Evolutionary conservation across 2,888 invertebrate genomes (phyloP).

Genomic region (Ptychoptera albimana): DNA sequence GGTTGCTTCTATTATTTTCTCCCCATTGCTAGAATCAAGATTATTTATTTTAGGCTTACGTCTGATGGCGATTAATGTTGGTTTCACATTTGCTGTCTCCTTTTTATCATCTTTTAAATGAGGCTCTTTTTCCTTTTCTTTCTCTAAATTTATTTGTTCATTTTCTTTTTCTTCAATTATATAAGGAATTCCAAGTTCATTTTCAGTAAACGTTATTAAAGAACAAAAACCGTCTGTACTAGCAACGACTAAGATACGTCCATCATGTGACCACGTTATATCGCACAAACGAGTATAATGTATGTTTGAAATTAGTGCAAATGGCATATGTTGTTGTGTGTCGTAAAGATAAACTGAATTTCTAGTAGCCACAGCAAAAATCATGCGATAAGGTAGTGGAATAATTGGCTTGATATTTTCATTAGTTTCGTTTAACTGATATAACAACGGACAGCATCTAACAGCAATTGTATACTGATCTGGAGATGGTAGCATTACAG

Average conservation of each 20-base stretch:
- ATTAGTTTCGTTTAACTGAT: conserved; percentile 35
- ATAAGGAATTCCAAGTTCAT: conserved; percentile 51
- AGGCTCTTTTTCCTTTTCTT: conserved; percentile 8
- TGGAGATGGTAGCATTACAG: conserved; percentile 59
- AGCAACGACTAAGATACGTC: conserved; percentile 54
- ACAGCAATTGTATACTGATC: conserved; percentile 70
- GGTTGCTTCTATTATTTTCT: background rate
- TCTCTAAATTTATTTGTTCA: conserved; percentile 12
- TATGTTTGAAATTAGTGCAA: conserved; percentile 67
- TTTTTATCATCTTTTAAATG: conserved; percentile 3
- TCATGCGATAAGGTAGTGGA: conserved; percentile 56
- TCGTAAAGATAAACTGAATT: conserved; percentile 76
- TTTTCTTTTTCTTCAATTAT: conserved; percentile 24
- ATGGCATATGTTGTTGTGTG: conserved; percentile 66
- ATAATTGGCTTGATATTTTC: conserved; percentile 39
- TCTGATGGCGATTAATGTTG: background rate
- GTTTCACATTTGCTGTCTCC: conserved; percentile 11
- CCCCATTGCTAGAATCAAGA: background rate
- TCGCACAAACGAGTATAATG: conserved; percentile 83
- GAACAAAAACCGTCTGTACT: conserved; percentile 87
- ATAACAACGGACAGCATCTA: conserved; percentile 64
- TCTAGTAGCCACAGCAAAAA: conserved; percentile 85
- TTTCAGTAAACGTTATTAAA: conserved; percentile 55
- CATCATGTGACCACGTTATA: conserved; percentile 75
- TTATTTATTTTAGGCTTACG: background rate